Evolutionary conservation across 2,113 vertebrate species (phyloP).

Genomic region (Gyps fulvus): DNA sequence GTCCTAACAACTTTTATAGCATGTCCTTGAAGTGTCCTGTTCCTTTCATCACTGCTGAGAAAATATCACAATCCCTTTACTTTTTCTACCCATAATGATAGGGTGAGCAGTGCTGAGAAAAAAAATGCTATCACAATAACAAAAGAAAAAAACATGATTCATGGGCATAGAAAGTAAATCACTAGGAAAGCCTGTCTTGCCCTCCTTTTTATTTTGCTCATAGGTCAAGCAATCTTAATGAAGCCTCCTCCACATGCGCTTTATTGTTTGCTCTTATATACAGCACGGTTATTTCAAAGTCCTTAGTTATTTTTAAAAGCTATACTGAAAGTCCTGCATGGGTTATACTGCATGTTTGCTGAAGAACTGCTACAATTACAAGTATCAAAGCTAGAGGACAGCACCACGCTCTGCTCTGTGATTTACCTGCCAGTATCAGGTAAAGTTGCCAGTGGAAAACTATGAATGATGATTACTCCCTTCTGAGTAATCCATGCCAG

Average conservation of each 20-base stretch:
- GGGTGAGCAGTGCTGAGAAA: conserved; percentile 10
- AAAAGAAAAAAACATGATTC: conserved; percentile 32
- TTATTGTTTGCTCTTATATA: background rate
- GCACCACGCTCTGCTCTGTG: background rate
- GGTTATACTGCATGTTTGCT: background rate
- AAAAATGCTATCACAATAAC: conserved; percentile 30
- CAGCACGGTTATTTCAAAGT: background rate
- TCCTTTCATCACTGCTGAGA: conserved; percentile 26
- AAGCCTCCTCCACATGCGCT: background rate
- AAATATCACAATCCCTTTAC: conserved; percentile 26
- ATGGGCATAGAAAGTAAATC: conserved; percentile 21
- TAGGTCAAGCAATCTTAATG: conserved; percentile 38
- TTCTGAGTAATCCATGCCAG: background rate
- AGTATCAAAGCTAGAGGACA: background rate
- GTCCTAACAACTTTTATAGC: conserved; percentile 16
- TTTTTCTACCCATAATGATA: conserved; percentile 41
- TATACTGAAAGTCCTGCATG: background rate
- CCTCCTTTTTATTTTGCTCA: conserved; percentile 26
- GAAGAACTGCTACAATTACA: background rate
- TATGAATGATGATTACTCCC: background rate
- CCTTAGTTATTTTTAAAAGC: conserved; percentile 11
- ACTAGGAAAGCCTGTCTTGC: conserved; percentile 14
- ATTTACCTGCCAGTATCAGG: background rate
- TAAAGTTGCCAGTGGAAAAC: background rate
- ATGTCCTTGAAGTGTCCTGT: conserved; percentile 21